A percentile compares a stretch with the other conserved stretches of the same genome.
These are phyloP conservation scores for Nomada ruficornis DNA, from an alignment of 2,888 invertebrate species.

Conservation along the genomic window DNA sequence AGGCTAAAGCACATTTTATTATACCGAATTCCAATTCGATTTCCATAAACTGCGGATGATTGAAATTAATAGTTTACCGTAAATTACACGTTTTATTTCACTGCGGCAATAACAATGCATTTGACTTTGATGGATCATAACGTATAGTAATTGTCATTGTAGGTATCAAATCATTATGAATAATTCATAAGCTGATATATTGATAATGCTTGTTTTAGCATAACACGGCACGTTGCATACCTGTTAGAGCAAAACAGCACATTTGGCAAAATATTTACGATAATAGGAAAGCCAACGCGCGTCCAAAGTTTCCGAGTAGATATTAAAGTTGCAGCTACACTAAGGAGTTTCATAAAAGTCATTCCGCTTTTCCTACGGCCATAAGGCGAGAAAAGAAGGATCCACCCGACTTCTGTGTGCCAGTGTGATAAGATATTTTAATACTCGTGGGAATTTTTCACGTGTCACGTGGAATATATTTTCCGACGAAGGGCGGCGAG, in stretches of 20 bases:
- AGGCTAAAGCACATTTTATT: too few relatives aligned
- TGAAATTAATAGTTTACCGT: too few relatives aligned
- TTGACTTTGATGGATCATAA: too few relatives aligned
- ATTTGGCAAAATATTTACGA: conserved; percentile 8
- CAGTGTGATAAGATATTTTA: conserved; percentile 64
- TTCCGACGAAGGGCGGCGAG: conserved; percentile 36
- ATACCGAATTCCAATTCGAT: too few relatives aligned
- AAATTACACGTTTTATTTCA: too few relatives aligned
- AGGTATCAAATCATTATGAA: too few relatives aligned
- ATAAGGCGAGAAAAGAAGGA: conserved; percentile 28
- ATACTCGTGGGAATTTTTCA: conserved; percentile 63
- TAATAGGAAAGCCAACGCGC: not conserved
- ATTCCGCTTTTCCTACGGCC: conserved; percentile 10
- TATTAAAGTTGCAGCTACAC: conserved; percentile 13
- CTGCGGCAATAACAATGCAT: too few relatives aligned
- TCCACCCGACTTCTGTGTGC: conserved; percentile 39
- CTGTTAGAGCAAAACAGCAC: not conserved
- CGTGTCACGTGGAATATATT: conserved; percentile 64
- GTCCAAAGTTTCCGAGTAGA: conserved; percentile 4
- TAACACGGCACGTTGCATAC: too few relatives aligned
- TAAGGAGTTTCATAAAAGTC: conserved; percentile 39
- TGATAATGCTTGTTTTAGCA: too few relatives aligned
- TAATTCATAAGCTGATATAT: too few relatives aligned
- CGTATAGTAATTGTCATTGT: too few relatives aligned
- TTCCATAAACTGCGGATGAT: too few relatives aligned